Percentiles rank a stretch among this genome's conserved stretches.
Evolutionary conservation across 2,113 vertebrate species (phyloP).

Genomic region (Lepisosteus osseus): DNA sequence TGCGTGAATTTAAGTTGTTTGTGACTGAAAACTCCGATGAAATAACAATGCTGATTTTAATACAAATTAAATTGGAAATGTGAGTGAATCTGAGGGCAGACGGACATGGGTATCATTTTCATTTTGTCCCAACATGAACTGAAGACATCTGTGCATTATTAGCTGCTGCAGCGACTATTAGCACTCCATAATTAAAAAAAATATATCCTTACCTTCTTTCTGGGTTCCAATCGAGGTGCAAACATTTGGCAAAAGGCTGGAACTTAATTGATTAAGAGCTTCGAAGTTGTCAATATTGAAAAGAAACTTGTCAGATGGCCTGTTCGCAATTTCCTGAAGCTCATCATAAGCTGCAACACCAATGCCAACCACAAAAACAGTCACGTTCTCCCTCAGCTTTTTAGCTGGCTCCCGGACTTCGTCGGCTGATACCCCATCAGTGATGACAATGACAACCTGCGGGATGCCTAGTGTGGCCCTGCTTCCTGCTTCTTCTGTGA

Average conservation of each 20-base stretch:
- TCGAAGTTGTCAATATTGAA: slow-evolving; percentile 53
- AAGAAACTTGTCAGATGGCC: slow-evolving; percentile 61
- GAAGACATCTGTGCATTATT: no score
- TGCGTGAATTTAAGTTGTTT: no score
- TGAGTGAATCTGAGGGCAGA: no score
- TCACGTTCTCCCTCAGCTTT: slow-evolving; percentile 53
- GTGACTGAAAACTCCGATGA: no score
- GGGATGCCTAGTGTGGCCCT: slow-evolving; percentile 52
- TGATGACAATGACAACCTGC: slow-evolving; percentile 73
- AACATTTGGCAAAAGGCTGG: slow-evolving; percentile 54
- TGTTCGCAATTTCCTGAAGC: slow-evolving; percentile 64
- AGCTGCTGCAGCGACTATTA: no score
- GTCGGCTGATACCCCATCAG: slow-evolving; percentile 66
- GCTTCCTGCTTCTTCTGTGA: slow-evolving; percentile 58
- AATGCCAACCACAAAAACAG: slow-evolving; percentile 68
- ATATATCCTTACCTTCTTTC: slow-evolving; percentile 54
- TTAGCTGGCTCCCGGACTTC: slow-evolving; percentile 50
- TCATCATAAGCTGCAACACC: slow-evolving; percentile 44
- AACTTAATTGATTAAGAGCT: slow-evolving; percentile 49
- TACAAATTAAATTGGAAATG: no score
- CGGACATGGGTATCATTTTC: no score
- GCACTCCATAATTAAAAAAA: no score
- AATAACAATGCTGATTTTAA: no score
- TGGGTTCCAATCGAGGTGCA: slow-evolving; percentile 58
- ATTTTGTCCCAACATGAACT: no score